Evolutionary conservation across 1,140 invertebrate species (phyloP).

Genomic region (Hyphantria cunea): DNA sequence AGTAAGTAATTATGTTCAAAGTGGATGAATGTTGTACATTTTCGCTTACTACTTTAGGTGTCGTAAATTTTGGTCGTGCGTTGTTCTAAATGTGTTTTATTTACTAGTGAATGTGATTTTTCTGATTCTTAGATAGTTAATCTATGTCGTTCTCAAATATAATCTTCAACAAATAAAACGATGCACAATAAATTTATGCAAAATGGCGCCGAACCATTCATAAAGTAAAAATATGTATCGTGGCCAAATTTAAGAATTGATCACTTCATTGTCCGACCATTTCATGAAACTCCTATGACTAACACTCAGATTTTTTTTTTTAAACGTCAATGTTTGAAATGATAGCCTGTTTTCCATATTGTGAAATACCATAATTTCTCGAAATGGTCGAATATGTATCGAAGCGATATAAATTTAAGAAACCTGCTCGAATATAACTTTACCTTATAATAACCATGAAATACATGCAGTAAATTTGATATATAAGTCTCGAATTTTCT

Average conservation of each 20-base stretch:
- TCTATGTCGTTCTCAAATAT: conserved; percentile 51
- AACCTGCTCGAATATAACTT: conserved; percentile 36
- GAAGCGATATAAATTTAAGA: too few relatives aligned
- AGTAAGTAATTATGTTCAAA: conserved; percentile 35
- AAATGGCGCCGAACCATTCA: neutral
- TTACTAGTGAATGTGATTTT: conserved; percentile 67
- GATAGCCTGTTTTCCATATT: too few relatives aligned
- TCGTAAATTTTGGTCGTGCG: conserved; percentile 62
- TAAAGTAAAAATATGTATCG: conserved; percentile 35
- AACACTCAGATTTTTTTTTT: too few relatives aligned
- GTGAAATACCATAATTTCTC: too few relatives aligned
- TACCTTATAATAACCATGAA: conserved; percentile 25
- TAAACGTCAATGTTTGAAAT: too few relatives aligned
- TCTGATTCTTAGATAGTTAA: conserved; percentile 58
- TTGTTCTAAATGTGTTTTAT: conserved; percentile 61
- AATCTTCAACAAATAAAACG: conserved; percentile 35
- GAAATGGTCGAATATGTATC: too few relatives aligned
- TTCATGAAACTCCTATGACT: too few relatives aligned
- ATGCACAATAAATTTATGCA: conserved; percentile 8
- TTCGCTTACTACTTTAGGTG: conserved; percentile 72
- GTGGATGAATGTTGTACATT: conserved; percentile 64
- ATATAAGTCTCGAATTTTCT: too few relatives aligned
- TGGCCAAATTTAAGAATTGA: too few relatives aligned
- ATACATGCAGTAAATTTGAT: neutral
- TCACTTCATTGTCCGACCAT: too few relatives aligned